A percentile compares a stretch with the other conserved stretches of the same genome.
phyloP scores from a whole-genome alignment of 2,113 vertebrate species.

The Mirza zaza region DNA sequence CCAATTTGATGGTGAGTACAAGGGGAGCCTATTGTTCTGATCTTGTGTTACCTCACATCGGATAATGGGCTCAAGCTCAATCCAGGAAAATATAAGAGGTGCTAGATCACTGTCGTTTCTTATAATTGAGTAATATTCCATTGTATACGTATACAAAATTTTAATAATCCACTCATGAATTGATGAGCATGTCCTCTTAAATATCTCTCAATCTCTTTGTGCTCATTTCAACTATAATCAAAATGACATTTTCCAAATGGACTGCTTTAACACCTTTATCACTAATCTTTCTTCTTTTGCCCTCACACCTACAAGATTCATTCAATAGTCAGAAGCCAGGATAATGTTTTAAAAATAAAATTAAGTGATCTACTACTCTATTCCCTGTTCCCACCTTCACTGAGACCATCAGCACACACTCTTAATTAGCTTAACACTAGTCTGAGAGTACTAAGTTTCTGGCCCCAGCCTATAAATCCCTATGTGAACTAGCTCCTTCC shows the following conservation, averaged over 20 bases:
- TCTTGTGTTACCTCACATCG: too few species aligned
- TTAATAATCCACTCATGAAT: too few species aligned
- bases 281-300: neutral
- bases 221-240: neutral
- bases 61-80: too few species aligned
- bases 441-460: neutral
- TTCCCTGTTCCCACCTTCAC: neutral
- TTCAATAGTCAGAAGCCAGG: neutral
- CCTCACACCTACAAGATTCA: neutral
- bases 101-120: too few species aligned
- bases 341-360: neutral
- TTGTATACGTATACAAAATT: too few species aligned
- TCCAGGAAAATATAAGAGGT: too few species aligned
- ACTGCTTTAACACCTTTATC: neutral
- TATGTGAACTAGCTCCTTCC: neutral
- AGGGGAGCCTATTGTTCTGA: too few species aligned
- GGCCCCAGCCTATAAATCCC: neutral
- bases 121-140: too few species aligned
- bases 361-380: too few species aligned
- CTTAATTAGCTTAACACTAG: neutral
- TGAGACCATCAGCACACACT: neutral
- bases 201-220: neutral
- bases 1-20: too few species aligned
- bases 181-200: neutral
- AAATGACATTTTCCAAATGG: neutral